phyloP scores from a whole-genome alignment of 2,113 vertebrate genomes.

The Eptesicus fuscus region DNA sequence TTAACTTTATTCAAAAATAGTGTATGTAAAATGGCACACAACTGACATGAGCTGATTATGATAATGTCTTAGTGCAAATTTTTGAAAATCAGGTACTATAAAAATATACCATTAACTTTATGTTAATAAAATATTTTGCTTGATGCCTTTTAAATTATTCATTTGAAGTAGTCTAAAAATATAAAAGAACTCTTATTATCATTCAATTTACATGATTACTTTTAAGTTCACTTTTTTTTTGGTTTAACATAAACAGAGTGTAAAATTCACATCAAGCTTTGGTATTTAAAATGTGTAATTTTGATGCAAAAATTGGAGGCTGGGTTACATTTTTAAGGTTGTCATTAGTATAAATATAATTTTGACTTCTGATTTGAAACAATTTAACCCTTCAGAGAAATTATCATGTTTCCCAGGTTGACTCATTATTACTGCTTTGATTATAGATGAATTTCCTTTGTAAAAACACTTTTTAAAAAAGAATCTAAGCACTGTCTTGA shows the following conservation, averaged over 20 bases:
- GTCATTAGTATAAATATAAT: slow-evolving; percentile 86
- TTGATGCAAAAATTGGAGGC: slow-evolving; percentile 86
- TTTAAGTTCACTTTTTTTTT: slow-evolving; percentile 85
- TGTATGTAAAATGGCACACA: slow-evolving; percentile 80
- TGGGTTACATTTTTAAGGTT: slow-evolving; percentile 85
- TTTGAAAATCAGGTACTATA: slow-evolving; percentile 87
- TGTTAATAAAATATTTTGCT: slow-evolving; percentile 91
- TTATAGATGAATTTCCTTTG: slow-evolving; percentile 75
- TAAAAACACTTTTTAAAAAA: slow-evolving; percentile 76
- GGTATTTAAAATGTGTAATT: slow-evolving; percentile 85
- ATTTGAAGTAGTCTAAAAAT: slow-evolving; percentile 89
- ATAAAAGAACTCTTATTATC: slow-evolving; percentile 89
- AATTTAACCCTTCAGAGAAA: slow-evolving; percentile 83
- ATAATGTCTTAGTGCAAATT: slow-evolving; percentile 83
- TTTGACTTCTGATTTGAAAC: slow-evolving; percentile 85
- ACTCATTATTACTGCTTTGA: slow-evolving; percentile 83
- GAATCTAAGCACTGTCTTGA: slow-evolving; percentile 41
- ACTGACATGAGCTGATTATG: slow-evolving; percentile 86
- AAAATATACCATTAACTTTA: slow-evolving; percentile 90
- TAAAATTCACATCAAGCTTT: slow-evolving; percentile 85
- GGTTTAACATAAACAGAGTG: slow-evolving; percentile 86
- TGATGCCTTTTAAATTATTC: slow-evolving; percentile 89
- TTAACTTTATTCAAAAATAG: slow-evolving; percentile 81
- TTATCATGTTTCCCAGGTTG: slow-evolving; percentile 82
- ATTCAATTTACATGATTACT: slow-evolving; percentile 90